Evolutionary conservation across 2,113 vertebrate species (phyloP), one percentile per base, ranked within the genome.

Genomic region (Ailurus styani): DNA sequence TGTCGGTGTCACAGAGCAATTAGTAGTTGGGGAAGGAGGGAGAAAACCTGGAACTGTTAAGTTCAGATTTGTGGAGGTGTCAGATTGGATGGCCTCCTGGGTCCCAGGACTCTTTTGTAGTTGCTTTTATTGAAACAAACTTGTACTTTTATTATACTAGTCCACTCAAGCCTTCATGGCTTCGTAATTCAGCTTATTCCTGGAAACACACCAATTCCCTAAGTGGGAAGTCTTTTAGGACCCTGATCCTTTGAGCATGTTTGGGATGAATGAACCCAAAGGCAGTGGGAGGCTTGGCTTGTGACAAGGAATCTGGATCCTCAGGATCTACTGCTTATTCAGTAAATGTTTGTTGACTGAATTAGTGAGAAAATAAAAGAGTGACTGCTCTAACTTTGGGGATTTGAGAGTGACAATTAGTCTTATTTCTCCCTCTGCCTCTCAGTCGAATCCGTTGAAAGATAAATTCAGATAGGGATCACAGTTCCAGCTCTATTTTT

Each of bases 351-450:
- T 84, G 37, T 85, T 96, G 87, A 45, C 68, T 73, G 70, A 94
- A 90, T 94, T 95, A 84, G 90, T 72, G 79, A 90, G 78, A 62
- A 95, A 89, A 79, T 90, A 25, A 66, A 96, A 78, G 72, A 72
- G 40, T 77, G 73, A 54, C 50, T 88, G 73, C 82, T 70, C 20
- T 75, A 60, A 93, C 60, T 73, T 66, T 82, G 34, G 83, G 82
- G 77, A 60, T 84, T 55, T 34, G 60, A 79, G 73, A 91, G 42
- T 62, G 83, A 81, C 77, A 60, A 84, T 93, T 89, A 91, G 83
- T 79, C 83, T 97, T 64, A 13, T 88, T 54, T 97, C 62, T 96
- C 87, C 54, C 55, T 9, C 31, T 89, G 42, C 40, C 45, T 97
- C 73, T 37, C 54, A 18, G 5, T 15, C 70, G 34, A 87, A n/a